phyloP scores from a whole-genome alignment of 2,113 vertebrate species.

The Excalfactoria chinensis region DNA sequence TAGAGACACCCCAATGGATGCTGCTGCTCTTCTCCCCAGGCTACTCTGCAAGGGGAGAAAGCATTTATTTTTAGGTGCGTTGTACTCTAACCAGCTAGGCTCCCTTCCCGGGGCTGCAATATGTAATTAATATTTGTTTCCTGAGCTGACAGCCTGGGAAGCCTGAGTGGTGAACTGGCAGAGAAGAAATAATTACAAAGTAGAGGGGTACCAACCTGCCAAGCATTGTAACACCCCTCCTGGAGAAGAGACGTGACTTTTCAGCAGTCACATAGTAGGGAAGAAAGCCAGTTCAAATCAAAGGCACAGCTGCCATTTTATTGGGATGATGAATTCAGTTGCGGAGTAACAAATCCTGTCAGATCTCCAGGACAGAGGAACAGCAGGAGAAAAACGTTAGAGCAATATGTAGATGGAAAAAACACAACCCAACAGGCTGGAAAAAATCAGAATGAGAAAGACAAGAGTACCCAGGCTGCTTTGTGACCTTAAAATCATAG shows the following conservation, averaged over 20 bases:
- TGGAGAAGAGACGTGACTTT: not conserved
- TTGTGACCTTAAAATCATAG: not conserved
- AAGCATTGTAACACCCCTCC: not conserved
- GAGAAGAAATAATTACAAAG: not conserved
- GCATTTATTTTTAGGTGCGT: slow-evolving; percentile 49
- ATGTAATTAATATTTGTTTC: slow-evolving; percentile 46
- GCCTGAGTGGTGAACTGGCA: slow-evolving; percentile 29
- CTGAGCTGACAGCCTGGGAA: slow-evolving; percentile 32
- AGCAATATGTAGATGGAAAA: not conserved
- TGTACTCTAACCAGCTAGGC: slow-evolving; percentile 17
- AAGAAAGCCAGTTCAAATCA: not conserved
- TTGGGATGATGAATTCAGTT: not conserved
- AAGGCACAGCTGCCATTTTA: not conserved
- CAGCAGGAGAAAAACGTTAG: not conserved
- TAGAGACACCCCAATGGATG: not conserved
- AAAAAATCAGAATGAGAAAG: not conserved
- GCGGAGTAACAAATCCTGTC: not conserved
- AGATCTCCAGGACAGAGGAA: not conserved
- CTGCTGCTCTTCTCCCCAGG: not conserved
- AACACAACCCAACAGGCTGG: fast-evolving
- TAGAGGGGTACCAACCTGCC: slow-evolving; percentile 12
- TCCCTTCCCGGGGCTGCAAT: slow-evolving; percentile 16
- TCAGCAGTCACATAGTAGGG: not conserved
- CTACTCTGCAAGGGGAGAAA: slow-evolving; percentile 34
- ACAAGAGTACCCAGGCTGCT: not conserved